A percentile compares a stretch with the other conserved stretches of the same genome.
phyloP scores from a whole-genome alignment of 2,113 vertebrate genomes.

The Ellobius talpinus region DNA sequence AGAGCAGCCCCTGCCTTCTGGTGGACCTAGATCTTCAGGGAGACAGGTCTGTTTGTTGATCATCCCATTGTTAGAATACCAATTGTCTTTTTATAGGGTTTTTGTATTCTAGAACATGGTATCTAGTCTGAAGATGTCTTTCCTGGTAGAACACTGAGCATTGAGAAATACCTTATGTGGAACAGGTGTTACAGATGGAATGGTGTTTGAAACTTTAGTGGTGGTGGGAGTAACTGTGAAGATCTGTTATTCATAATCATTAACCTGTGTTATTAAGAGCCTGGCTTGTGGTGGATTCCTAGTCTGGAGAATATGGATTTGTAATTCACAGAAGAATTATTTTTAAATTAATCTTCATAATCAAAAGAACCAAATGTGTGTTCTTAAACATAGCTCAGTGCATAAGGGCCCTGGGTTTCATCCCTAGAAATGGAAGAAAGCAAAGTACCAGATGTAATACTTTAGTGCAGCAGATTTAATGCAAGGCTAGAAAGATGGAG shows the following conservation, averaged over 20 bases:
- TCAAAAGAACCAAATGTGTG: not conserved
- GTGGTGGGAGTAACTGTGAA: not conserved
- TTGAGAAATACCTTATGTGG: not conserved
- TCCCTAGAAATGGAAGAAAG: not conserved
- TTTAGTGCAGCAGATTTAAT: not conserved
- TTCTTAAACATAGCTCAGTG: not conserved
- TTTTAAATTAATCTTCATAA: slow-evolving; percentile 1
- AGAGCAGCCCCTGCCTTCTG: not conserved
- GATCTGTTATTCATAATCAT: not conserved
- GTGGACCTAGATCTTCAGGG: not conserved
- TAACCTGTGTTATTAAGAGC: not conserved
- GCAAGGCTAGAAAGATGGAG: slow-evolving; percentile 23
- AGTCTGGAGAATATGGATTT: slow-evolving; percentile 31
- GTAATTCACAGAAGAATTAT: slow-evolving; percentile 5
- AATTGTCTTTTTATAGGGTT: not conserved
- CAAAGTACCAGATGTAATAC: not conserved
- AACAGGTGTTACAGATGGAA: not conserved
- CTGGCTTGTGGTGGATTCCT: slow-evolving; percentile 26
- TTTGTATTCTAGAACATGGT: not conserved
- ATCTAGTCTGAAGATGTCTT: slow-evolving; percentile 28
- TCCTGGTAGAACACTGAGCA: not conserved
- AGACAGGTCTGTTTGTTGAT: not conserved
- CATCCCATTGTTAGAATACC: not conserved
- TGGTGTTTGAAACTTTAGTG: not conserved
- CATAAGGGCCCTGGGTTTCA: not conserved